Percentiles rank a stretch among this genome's conserved stretches.
Conservation (phyloP, 2,113 vertebrate species). For the Cariama cristata region DNA sequence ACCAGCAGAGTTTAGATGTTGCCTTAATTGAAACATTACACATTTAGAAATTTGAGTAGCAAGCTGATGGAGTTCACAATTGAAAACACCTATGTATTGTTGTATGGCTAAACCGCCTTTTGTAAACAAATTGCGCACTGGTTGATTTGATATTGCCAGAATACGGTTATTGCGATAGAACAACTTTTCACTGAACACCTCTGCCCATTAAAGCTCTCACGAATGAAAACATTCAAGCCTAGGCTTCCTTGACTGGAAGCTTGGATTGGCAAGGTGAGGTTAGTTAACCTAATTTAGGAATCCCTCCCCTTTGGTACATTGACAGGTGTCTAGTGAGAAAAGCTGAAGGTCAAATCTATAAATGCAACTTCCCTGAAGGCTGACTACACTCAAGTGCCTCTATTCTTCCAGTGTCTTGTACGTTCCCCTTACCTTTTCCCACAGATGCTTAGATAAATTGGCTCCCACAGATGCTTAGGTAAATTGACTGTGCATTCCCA, state of each 20-base stretch:
- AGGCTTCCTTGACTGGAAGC: not conserved
- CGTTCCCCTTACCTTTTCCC: not conserved
- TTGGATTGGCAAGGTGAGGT: not conserved
- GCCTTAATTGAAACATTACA: not conserved
- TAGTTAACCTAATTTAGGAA: constrained; percentile 6
- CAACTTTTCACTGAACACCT: not conserved
- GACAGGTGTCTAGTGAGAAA: not conserved
- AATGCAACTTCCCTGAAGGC: not conserved
- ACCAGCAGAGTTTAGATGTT: not conserved
- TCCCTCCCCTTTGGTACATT: not conserved
- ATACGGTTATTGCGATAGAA: not conserved
- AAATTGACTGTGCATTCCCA: not conserved
- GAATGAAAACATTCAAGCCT: not conserved
- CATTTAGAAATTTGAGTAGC: not conserved
- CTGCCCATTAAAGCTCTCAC: not conserved
- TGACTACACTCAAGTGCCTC: not conserved
- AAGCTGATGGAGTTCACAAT: not conserved
- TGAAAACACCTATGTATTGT: not conserved
- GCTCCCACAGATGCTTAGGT: not conserved
- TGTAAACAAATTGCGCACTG: not conserved
- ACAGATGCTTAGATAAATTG: not conserved
- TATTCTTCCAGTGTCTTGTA: not conserved
- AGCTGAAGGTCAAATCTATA: not conserved
- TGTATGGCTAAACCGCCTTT: not conserved
- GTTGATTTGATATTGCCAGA: not conserved